Evolutionary conservation across 2,888 invertebrate species (phyloP), one percentile per base, ranked within the genome.

Genomic region (Dimorphilus gyrociliatus): DNA sequence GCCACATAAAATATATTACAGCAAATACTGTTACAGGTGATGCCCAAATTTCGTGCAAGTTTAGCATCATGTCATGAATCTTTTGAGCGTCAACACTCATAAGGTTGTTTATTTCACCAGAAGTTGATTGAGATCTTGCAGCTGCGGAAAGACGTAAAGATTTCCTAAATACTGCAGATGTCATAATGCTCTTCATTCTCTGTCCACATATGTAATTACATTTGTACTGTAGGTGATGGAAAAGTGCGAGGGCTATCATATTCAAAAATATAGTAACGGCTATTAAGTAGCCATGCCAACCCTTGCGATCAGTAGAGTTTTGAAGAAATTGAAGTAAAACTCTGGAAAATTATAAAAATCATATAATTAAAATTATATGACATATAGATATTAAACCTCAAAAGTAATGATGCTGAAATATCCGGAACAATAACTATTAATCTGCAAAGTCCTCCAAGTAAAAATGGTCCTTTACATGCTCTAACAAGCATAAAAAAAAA

Each of bases 221-320:
- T 21, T 21, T 8, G 8, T 10, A 10, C 8, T 21, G 12, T 8
- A 10, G 10, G 25, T 25, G 8, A 10, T 7, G 8, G 13, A 25
- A 25, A 8, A 25, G 13, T 10, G 10, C 10, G 8, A 12, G 8
- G 13, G 13, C 10, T 8, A 12, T 8, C 8, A 12, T 25, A 6
- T 24, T 27, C 13, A 27, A 7, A 28, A 43, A 40, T 33, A 43
- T 38, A 19, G 16, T 14, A 7, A 30, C 18, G 4, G 37, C 33
- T 13, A 34, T 32, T 3, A 42, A n/a, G 16, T 32, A 33, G 7
- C 43, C 43, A 16, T 39, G 33, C 43, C 43, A 43, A 21, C 8
- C 21, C 8, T 21, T n/a, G 10, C 21, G 21, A 8, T 21, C 21
- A 10, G 8, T 21, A 12, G 8, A n/a, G n/a, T n/a, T n/a, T n/a